Base-by-base conservation (phyloP, 2,113 vertebrate genomes). In the Gymnorhina tibicen region DNA sequence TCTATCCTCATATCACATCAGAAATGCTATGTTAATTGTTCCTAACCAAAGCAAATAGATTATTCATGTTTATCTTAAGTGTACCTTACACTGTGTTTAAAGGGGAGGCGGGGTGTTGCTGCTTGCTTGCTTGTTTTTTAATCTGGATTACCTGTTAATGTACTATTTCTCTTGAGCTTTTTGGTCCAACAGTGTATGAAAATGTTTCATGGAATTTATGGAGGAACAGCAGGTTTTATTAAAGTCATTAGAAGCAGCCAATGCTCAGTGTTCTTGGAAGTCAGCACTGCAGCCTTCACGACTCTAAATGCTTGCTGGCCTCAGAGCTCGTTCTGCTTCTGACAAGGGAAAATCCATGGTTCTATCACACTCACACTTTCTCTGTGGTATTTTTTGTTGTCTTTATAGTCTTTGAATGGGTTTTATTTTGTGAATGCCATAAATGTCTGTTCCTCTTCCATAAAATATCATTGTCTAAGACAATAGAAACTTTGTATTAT, bases 1-100 rank as follows among this genome's bases (percentile, higher is more conserved):
- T 76, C 55, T 89, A 41, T 66, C 87, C 37, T 86, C 11, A 39
- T 66, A 64, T 53, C 37, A 85, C 66, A 50, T 59, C 37, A 62
- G 37, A 79, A 97, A 93, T 35, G 10, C 2, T 79, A 7, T 63
- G 55, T 55, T 87, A 76, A 91, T 95, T 91, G 44, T 69, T 89
- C 44, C 3, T 87, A 74, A 59, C 17, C 5, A 77, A 80, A 79
- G 14, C 0, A 94, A 92, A 75, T 17, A 76, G 10, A 56, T 84
- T 85, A 49, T 62, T 85, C 14, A 33, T 70, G 8, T 64, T 85
- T 87, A 47, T 39, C 7, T 4, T 30, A 55, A 63, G 17, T 1
- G 2, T 63, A 69, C 6, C 3, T 53, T 58, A 64, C 6, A 59
- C 2, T 33, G 1, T 26, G 4, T 20, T 12, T 39, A 11, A 15